Percentiles rank a stretch among this genome's conserved stretches.
Evolutionary conservation across 2,113 vertebrate genomes (phyloP).

Genomic region (Albula goreensis): DNA sequence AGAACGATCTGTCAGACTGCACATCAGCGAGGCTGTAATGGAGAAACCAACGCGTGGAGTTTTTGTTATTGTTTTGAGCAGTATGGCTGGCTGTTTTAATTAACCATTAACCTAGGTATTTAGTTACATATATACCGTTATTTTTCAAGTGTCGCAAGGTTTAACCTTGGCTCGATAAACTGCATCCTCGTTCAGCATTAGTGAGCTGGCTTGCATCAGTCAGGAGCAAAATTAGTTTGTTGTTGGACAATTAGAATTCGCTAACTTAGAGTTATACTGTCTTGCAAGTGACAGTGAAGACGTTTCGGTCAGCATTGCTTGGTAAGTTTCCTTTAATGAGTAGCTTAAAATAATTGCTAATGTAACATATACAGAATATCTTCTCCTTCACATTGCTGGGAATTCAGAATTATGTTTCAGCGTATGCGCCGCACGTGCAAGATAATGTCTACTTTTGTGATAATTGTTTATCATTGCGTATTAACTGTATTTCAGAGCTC

Average conservation of each 20-base stretch:
- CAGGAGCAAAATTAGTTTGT: neutral
- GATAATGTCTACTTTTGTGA: neutral
- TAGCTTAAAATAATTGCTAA: neutral
- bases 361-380: neutral
- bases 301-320: neutral
- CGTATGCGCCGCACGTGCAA: neutral
- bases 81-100: neutral
- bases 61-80: conserved; percentile 4
- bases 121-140: neutral
- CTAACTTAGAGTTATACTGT: neutral
- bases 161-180: neutral
- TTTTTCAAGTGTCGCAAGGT: neutral
- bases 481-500: too few relatives aligned
- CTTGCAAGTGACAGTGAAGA: neutral
- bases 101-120: neutral
- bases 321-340: neutral
- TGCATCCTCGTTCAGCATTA: neutral
- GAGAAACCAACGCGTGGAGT: neutral
- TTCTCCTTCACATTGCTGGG: neutral
- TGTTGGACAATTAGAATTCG: neutral
- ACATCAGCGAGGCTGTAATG: neutral
- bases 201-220: neutral
- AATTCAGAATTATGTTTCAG: neutral
- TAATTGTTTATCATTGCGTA: too few relatives aligned
- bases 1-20: neutral